Percentiles rank a stretch among this genome's conserved stretches.
Conservation (phyloP, 2,888 invertebrate species). For the Rhogogaster chlorosoma region DNA sequence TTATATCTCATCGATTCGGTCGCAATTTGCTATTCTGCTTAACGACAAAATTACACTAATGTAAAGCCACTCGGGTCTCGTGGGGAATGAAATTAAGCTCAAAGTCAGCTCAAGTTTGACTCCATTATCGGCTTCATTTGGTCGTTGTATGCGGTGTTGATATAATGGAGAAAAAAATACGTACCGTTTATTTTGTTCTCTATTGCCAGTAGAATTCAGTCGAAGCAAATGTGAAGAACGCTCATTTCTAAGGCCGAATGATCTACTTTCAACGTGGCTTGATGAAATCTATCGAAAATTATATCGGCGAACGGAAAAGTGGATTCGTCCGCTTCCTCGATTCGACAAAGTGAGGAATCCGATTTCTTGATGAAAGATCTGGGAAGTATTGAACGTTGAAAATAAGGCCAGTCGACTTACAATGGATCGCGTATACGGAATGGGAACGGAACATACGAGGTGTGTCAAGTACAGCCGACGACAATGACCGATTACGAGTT, state of each 20-base stretch:
- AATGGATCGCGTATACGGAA: neutral
- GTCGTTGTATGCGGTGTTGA: neutral
- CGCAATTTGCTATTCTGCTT: neutral
- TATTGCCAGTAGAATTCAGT: no score
- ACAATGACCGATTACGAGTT: slow-evolving; percentile 44
- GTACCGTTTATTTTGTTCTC: no score
- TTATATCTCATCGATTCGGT: neutral
- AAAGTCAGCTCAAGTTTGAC: neutral
- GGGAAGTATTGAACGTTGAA: neutral
- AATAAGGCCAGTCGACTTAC: neutral
- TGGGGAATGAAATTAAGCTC: neutral
- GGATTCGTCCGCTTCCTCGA: no score
- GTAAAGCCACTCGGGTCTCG: neutral
- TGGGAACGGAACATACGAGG: neutral
- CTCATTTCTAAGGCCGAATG: no score
- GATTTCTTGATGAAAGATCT: neutral
- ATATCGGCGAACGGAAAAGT: no score
- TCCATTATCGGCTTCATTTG: neutral
- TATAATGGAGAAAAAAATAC: no score
- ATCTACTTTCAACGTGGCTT: no score
- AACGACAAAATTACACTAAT: neutral
- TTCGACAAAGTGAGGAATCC: no score
- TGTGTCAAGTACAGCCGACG: slow-evolving; percentile 3
- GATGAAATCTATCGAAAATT: no score
- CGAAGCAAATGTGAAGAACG: no score